phyloP scores from a whole-genome alignment of 2,113 vertebrate species.

The Spizaetus ornatus region DNA sequence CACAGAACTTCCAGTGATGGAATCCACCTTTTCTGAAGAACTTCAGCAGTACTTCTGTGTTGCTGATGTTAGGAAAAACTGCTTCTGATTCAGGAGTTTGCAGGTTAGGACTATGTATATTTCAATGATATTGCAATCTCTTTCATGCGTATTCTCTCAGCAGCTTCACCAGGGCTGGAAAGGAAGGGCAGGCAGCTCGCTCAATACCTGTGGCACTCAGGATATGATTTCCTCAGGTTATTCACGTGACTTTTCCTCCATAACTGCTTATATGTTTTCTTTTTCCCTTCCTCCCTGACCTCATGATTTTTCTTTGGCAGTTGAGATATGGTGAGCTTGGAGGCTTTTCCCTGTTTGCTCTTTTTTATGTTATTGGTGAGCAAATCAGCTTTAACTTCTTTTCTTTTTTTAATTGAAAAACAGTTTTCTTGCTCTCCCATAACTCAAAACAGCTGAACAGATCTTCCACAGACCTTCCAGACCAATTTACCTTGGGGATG shows the following conservation, averaged over 20 bases:
- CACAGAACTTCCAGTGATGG: neutral
- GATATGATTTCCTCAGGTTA: neutral
- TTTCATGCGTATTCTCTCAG: neutral
- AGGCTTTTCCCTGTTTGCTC: neutral
- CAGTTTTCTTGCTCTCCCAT: neutral
- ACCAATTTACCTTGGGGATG: neutral
- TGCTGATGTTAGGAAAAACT: neutral
- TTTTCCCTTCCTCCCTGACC: neutral
- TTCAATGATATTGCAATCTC: neutral
- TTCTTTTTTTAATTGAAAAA: neutral
- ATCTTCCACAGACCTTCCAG: neutral
- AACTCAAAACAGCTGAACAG: neutral
- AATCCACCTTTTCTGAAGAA: neutral
- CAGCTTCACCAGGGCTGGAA: neutral
- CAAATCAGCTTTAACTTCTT: neutral
- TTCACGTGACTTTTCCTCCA: neutral
- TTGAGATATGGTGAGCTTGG: neutral
- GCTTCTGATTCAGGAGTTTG: neutral
- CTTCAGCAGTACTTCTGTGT: neutral
- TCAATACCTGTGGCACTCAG: neutral
- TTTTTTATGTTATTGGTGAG: neutral
- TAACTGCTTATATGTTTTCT: neutral
- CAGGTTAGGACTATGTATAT: neutral
- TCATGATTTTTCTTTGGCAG: neutral
- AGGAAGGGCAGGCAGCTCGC: neutral